Base-by-base conservation (phyloP, 1,140 invertebrate genomes). In the Saccostrea glomerata region DNA sequence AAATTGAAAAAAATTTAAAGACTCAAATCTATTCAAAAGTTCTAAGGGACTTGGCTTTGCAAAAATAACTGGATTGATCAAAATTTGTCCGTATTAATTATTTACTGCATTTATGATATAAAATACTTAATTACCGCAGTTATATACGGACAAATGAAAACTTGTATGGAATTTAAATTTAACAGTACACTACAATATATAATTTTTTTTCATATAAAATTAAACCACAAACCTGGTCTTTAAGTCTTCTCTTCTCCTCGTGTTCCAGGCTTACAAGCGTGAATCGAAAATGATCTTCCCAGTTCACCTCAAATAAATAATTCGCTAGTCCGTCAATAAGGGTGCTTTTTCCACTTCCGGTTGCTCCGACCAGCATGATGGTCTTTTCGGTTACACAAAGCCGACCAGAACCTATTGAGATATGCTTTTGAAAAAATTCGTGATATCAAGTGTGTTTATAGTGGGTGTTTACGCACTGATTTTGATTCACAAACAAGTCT, bases 281-380 rank as follows among this genome's bases (percentile, higher is more conserved):
- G 60, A 89, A 89, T 58, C 90, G 56, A 30, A 87, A 87, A n/a
- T 66, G 3, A 47, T 90, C 90, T 73, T 89, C 86, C 88, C 88
- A 90, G 7, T 89, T 89, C 9, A 90, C 88, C 17, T 88, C 89
- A 23, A 90, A 40, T 2, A 86, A 2, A 47, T 90, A 84, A 63
- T 90, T 90, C 0, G 85, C 85, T n/a, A 90, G 56, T 9, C 73
- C 85, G 36, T 88, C 66, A 13, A 88, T 82, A 15, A 88, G 83
- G 5, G 87, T 88, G 36, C 82, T 88, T 77, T 88, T 88, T n/a
- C 87, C 87, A 25, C 60, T 60, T 85, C 82, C 87, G 0, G 82
- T 85, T 0, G 87, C 82, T 9, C 87, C 87, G 56, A 88, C 84
- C 20, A 88, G 17, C 87, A 88, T 77, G 3, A 88, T 82, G 9